Conservation (phyloP, 2,797 vertebrate species). For the Artibeus lituratus region DNA sequence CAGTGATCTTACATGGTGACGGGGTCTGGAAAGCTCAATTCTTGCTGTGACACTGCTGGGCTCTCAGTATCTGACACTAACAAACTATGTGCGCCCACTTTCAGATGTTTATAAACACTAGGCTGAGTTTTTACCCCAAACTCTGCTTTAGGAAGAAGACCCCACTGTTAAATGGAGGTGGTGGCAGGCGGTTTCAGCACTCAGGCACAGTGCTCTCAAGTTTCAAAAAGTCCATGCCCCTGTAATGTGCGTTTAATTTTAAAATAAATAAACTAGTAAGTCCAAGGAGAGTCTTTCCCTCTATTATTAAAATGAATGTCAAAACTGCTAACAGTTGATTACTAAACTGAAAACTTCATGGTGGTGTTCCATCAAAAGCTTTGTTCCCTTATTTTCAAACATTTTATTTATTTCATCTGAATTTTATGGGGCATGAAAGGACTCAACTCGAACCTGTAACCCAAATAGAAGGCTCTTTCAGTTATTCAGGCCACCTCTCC, state of each 20-base stretch:
- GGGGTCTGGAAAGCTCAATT: not conserved
- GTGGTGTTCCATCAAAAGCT: not conserved
- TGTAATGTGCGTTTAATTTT: not conserved
- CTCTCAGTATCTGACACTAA: not conserved
- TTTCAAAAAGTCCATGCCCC: not conserved
- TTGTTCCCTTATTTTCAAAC: not conserved
- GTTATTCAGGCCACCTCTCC: not conserved
- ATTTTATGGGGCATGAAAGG: not conserved
- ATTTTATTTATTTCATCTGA: constrained; percentile 51
- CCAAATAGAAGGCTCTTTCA: not conserved
- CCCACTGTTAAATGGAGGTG: not conserved
- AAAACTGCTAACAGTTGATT: not conserved
- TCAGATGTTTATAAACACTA: not conserved
- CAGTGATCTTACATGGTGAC: not conserved
- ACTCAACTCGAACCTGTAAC: not conserved
- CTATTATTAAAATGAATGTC: not conserved
- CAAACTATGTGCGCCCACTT: not conserved
- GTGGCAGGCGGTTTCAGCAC: not conserved
- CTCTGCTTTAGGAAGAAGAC: not conserved
- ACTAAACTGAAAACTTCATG: not conserved
- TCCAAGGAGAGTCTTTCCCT: not conserved
- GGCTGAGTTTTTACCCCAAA: not conserved
- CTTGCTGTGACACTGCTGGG: not conserved
- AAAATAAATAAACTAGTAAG: not conserved
- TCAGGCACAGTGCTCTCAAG: not conserved